phyloP scores from a whole-genome alignment of 2,797 vertebrate species.

The Nannoperca obscura region DNA sequence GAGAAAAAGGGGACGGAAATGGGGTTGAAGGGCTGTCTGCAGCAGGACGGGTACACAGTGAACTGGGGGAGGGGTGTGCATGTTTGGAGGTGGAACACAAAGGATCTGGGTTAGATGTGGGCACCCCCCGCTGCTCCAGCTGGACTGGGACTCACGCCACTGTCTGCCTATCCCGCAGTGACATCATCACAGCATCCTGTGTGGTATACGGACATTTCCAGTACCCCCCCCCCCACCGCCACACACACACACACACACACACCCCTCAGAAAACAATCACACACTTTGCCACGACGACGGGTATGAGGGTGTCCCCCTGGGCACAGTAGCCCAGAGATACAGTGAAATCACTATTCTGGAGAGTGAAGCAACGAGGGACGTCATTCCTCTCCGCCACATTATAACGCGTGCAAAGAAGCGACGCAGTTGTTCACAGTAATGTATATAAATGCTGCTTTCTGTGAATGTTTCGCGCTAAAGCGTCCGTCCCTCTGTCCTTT shows the following conservation, averaged over 20 bases:
- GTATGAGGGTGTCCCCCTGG: constrained; percentile 26
- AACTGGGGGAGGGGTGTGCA: constrained; percentile 58
- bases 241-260: too few relatives aligned
- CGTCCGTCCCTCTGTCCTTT: constrained; percentile 19
- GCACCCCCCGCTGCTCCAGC: constrained; percentile 65
- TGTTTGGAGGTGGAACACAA: constrained; percentile 51
- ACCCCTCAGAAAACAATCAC: constrained; percentile 33
- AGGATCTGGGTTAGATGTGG: constrained; percentile 71
- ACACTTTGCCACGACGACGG: constrained; percentile 40
- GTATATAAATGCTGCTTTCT: constrained; percentile 51
- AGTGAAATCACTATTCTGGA: constrained; percentile 60
- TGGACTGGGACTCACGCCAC: constrained; percentile 61
- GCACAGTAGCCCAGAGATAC: constrained; percentile 22
- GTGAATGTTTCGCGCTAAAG: constrained; percentile 52
- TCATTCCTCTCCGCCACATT: constrained; percentile 44
- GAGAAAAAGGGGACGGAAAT: constrained; percentile 49
- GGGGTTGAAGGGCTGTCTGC: constrained; percentile 48
- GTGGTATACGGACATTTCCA: constrained; percentile 60
- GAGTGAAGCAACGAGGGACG: constrained; percentile 53
- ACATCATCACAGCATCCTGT: constrained; percentile 74
- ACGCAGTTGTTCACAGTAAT: constrained; percentile 37
- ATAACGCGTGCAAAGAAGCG: constrained; percentile 14
- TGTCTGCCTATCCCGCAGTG: constrained; percentile 57
- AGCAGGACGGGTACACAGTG: constrained; percentile 52
- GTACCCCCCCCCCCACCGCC: background rate